A percentile compares a stretch with the other conserved stretches of the same genome.
phyloP scores from a whole-genome alignment of 2,113 vertebrate species.

The Grammomys surdaster region DNA sequence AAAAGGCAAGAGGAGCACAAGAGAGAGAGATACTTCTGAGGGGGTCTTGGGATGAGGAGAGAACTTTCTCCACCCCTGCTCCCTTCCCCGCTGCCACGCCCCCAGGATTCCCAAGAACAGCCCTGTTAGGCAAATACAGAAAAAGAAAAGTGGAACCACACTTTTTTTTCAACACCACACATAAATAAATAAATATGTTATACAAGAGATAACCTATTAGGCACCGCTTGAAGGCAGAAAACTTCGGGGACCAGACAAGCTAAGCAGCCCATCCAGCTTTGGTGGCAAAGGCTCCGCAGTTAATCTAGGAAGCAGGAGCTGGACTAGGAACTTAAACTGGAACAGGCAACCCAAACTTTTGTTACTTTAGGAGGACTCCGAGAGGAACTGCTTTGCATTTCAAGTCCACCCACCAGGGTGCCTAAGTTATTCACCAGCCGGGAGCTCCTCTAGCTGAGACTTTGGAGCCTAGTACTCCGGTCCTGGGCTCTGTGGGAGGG shows the following conservation, averaged over 20 bases:
- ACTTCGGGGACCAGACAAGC: constrained; percentile 63
- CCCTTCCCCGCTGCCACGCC: too few relatives aligned
- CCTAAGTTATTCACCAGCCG: fast-evolving
- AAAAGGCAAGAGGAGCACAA: constrained; percentile 28
- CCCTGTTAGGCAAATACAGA: not conserved
- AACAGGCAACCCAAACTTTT: not conserved
- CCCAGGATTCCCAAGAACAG: not conserved
- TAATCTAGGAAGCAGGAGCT: not conserved
- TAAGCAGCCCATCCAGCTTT: fast-evolving
- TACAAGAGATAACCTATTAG: constrained; percentile 60
- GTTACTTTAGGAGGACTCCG: not conserved
- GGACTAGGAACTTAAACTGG: fast-evolving
- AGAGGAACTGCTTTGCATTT: not conserved
- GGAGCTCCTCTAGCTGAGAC: fast-evolving
- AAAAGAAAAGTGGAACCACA: constrained; percentile 31
- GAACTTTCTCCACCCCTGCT: constrained; percentile 44
- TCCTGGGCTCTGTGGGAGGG: not conserved
- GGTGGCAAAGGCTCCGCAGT: not conserved
- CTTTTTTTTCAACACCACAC: constrained; percentile 68
- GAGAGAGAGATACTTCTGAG: constrained; percentile 25
- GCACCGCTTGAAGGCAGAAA: constrained; percentile 78
- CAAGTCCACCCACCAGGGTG: not conserved
- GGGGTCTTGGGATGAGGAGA: constrained; percentile 24
- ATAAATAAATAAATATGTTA: constrained; percentile 73
- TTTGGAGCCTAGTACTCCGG: not conserved